Conservation (phyloP, 2,888 invertebrate genomes). For the Platycheirus albimanus region DNA sequence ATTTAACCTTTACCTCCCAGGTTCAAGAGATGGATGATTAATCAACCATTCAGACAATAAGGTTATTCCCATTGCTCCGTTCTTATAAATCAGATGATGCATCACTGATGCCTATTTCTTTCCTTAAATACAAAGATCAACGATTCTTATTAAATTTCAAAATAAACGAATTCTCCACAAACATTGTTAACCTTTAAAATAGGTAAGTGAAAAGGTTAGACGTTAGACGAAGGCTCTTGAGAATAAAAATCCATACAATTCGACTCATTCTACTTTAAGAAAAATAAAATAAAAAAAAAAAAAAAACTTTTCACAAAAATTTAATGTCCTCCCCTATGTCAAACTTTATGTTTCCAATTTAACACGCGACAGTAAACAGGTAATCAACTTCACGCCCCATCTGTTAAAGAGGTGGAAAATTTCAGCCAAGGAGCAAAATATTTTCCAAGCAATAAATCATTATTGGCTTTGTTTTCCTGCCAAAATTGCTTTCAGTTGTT, state of each 20-base stretch:
- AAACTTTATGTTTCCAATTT: slow-evolving; percentile 53
- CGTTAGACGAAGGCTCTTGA: not conserved
- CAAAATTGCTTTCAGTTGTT: slow-evolving; percentile 59
- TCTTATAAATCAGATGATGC: not conserved
- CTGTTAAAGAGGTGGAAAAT: slow-evolving; percentile 67
- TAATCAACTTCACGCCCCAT: slow-evolving; percentile 60
- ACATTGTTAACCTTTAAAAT: slow-evolving; percentile 1
- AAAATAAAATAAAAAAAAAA: not conserved
- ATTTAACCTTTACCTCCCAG: no score
- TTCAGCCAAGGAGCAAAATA: slow-evolving; percentile 40
- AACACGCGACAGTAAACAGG: slow-evolving; percentile 54
- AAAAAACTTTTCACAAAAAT: slow-evolving; percentile 8
- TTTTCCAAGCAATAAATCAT: slow-evolving; percentile 69
- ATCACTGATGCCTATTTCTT: not conserved
- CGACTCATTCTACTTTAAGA: not conserved
- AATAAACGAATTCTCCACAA: not conserved
- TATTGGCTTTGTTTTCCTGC: slow-evolving; percentile 68
- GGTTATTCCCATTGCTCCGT: not conserved
- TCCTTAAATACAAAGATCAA: slow-evolving; percentile 16
- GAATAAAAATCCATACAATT: not conserved
- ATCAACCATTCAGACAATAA: no score
- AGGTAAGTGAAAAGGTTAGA: not conserved
- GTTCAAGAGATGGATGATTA: no score
- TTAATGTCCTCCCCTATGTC: slow-evolving; percentile 17
- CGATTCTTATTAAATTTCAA: not conserved